Evolutionary conservation across 1,140 invertebrate species (phyloP), one percentile per base, ranked within the genome.

Genomic region (Drosophila busckii): DNA sequence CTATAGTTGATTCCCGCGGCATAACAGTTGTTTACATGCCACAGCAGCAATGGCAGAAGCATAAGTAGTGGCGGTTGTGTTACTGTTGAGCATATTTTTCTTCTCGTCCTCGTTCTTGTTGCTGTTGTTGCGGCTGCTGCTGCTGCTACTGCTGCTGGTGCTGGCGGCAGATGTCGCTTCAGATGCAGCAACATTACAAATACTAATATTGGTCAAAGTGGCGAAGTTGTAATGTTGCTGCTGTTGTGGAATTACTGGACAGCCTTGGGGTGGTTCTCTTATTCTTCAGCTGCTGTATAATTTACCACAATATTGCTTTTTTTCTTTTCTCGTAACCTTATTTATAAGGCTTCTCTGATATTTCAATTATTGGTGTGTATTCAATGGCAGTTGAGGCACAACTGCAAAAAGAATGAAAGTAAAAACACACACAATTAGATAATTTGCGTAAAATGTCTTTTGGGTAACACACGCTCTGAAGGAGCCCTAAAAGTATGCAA

Each of bases 121-220:
- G 16, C 35, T 32, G 42, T 49, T 54, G 59, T 49, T 40, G 54
- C 32, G 37, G 45, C 9, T 58, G 42, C 5, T 45, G 40, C 28
- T 45, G 49, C 6, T 46, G 19, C 12, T 31, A 31, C 15, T 64
- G 54, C 28, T 67, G 61, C 44, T 76, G 75, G 56, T 70, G 76
- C 64, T 63, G 44, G 54, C 48, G 70, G 63, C 68, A 66, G 64
- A 69, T 61, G 73, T 60, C 60, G 64, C 52, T 59, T 69, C 37
- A 63, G 65, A 45, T 61, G 75, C 73, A 80, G 75, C 73, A 68
- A 78, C 73, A 80, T 82, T 58, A 69, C 73, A 69, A 80, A 82
- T 82, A 82, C 69, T 69, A 64, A 54, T 82, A 82, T 82, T 80
- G 75, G 73, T 80, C 75, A 68, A 71, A 80, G 82, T 73, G 60